Evolutionary conservation across 2,888 invertebrate species (phyloP).

Genomic region (Eupsilia transversa): DNA sequence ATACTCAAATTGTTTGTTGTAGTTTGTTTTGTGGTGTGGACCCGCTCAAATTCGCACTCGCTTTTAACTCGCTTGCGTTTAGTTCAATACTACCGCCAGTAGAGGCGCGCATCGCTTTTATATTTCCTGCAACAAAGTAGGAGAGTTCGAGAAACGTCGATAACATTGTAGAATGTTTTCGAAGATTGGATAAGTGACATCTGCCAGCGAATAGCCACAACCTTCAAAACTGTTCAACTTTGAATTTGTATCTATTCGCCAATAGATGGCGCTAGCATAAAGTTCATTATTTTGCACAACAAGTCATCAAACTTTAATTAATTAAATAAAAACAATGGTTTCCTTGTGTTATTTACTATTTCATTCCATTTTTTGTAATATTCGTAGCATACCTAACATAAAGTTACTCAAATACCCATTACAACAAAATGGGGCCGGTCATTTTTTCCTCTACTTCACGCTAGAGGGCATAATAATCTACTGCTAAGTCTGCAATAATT

Average conservation of each 20-base stretch:
- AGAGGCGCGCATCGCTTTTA: constrained; percentile 73
- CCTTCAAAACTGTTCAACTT: not conserved
- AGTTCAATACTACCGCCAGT: constrained; percentile 67
- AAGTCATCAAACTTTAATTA: not conserved
- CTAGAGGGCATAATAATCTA: constrained; percentile 35
- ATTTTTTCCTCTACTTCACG: constrained; percentile 15
- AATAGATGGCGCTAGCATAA: constrained; percentile 34
- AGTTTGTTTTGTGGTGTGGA: not conserved
- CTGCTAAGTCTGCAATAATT: not conserved
- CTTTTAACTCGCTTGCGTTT: constrained; percentile 38
- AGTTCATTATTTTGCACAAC: not conserved
- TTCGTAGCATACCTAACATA: too few relatives aligned
- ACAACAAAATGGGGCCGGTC: not conserved
- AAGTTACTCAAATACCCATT: not conserved
- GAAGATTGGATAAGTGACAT: constrained; percentile 48
- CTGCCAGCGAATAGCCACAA: constrained; percentile 50
- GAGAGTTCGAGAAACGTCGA: constrained; percentile 48
- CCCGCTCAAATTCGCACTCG: not conserved
- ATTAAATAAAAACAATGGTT: not conserved
- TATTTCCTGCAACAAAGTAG: constrained; percentile 58
- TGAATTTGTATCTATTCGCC: not conserved
- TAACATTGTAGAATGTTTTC: constrained; percentile 54
- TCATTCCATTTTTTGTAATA: not conserved
- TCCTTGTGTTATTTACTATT: not conserved
- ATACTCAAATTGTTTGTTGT: not conserved